phyloP scores from a whole-genome alignment of 1,140 invertebrate genomes.

The Anthonomus grandis region DNA sequence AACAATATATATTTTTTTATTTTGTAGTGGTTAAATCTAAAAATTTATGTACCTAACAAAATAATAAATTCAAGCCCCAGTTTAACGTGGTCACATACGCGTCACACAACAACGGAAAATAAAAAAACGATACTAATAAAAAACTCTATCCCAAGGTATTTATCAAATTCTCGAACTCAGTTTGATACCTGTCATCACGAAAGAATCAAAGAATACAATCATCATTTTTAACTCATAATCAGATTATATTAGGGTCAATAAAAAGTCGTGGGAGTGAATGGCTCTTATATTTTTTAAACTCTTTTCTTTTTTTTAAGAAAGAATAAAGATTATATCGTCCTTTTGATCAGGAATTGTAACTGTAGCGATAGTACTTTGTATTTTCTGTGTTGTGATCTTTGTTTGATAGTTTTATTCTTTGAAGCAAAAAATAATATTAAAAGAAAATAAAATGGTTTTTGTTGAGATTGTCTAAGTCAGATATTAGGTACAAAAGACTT shows the following conservation, averaged over 20 bases:
- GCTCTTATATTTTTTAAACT: constrained; percentile 7
- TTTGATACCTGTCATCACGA: constrained; percentile 19
- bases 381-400: no score
- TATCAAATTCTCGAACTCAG: constrained; percentile 8
- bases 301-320: constrained; percentile 10
- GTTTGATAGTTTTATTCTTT: constrained; percentile 7
- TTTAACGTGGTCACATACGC: no score
- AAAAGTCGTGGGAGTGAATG: constrained; percentile 21
- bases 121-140: no score
- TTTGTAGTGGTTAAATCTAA: no score
- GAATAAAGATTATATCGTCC: background rate
- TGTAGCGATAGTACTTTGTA: constrained; percentile 9
- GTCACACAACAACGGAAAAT: no score
- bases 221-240: constrained; percentile 17
- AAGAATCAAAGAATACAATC: constrained; percentile 9
- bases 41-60: no score
- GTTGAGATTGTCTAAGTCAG: background rate
- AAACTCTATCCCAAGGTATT: no score
- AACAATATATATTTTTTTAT: no score
- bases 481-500: background rate
- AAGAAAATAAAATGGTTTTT: background rate
- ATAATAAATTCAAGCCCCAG: no score
- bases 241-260: constrained; percentile 26
- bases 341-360: constrained; percentile 13
- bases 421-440: background rate